Evolutionary conservation across 2,888 invertebrate genomes (phyloP).

Genomic region (Drosophila infuscata): DNA sequence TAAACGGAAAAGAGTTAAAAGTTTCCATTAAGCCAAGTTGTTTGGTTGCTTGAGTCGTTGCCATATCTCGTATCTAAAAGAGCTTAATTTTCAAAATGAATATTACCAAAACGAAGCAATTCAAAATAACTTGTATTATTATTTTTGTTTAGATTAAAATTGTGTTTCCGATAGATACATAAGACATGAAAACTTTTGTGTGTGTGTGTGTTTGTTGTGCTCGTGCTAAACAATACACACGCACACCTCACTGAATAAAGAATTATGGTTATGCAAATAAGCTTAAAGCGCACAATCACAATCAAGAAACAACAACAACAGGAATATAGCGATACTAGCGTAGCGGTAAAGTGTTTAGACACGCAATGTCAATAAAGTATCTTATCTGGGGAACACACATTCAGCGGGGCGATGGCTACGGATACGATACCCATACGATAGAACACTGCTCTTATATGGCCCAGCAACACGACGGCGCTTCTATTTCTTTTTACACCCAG

Average conservation of each 20-base stretch:
- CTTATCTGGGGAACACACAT: conserved; percentile 67
- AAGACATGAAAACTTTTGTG: background rate
- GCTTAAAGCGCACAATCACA: conserved; percentile 81
- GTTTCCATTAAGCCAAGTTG: background rate
- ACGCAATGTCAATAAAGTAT: conserved; percentile 81
- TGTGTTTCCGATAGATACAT: conserved; percentile 51
- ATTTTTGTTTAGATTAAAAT: conserved; percentile 64
- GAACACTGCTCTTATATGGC: conserved; percentile 51
- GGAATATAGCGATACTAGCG: conserved; percentile 40
- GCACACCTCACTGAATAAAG: conserved; percentile 65
- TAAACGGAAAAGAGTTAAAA: background rate
- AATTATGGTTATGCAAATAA: conserved; percentile 77
- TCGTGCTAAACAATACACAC: conserved; percentile 53
- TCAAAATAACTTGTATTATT: conserved; percentile 47
- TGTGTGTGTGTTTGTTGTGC: conserved; percentile 41
- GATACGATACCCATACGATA: conserved; percentile 52
- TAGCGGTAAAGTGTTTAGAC: conserved; percentile 81
- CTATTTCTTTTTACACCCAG: conserved; percentile 1
- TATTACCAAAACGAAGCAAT: conserved; percentile 31
- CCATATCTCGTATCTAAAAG: conserved; percentile 5
- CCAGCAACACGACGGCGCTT: conserved; percentile 36
- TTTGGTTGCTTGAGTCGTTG: background rate
- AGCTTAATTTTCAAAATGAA: conserved; percentile 14
- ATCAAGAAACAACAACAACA: conserved; percentile 65
- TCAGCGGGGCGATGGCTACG: conserved; percentile 66